Percentiles rank a stretch among this genome's conserved stretches.
phyloP scores from a whole-genome alignment of 2,113 vertebrate species.

The Gracilinanus agilis region DNA sequence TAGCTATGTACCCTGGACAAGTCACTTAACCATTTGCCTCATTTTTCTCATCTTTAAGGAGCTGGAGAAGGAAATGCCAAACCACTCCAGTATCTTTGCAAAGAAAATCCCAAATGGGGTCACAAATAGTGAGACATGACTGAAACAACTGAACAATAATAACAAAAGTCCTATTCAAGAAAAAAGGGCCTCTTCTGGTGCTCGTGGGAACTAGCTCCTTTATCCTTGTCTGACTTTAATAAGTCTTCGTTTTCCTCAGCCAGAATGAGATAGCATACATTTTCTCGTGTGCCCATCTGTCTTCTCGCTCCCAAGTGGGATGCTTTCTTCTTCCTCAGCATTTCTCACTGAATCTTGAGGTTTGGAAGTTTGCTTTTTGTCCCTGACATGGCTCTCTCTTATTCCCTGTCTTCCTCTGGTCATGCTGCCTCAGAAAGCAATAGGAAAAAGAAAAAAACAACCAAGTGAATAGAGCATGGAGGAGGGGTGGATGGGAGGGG shows the following conservation, averaged over 20 bases:
- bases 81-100: too few species aligned
- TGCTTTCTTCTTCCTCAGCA: neutral
- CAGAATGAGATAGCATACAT: neutral
- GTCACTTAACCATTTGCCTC: too few species aligned
- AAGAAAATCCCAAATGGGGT: too few species aligned
- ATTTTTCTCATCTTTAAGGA: too few species aligned
- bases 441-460: too few species aligned
- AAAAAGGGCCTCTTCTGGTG: neutral
- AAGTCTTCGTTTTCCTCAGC: neutral
- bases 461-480: neutral
- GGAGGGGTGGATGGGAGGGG: neutral
- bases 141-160: too few species aligned
- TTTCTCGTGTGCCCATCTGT: neutral
- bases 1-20: too few species aligned
- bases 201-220: neutral
- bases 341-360: neutral
- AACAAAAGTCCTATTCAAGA: neutral
- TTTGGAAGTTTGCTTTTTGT: neutral
- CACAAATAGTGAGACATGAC: too few species aligned
- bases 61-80: too few species aligned
- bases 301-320: neutral
- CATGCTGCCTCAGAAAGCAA: neutral
- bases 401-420: neutral
- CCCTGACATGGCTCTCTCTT: neutral
- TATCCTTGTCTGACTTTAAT: neutral